A percentile compares a stretch with the other conserved stretches of the same genome.
Conservation (phyloP, 2,888 invertebrate species). For the Drosophila pullipes region DNA sequence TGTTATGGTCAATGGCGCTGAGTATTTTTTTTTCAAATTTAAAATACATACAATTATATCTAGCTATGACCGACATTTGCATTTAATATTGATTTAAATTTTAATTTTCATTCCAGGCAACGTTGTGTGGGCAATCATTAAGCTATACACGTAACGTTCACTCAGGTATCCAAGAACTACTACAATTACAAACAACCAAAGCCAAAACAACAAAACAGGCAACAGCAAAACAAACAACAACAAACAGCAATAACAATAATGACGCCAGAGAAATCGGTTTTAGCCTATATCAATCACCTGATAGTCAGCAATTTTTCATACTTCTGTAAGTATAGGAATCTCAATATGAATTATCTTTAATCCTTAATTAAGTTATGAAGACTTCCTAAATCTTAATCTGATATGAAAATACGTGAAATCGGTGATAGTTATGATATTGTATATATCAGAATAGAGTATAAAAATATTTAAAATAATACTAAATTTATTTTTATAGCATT, state of each 20-base stretch:
- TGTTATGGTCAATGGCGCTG: constrained; percentile 46
- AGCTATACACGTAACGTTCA: constrained; percentile 71
- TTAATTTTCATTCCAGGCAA: constrained; percentile 59
- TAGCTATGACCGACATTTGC: constrained; percentile 37
- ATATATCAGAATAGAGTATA: background rate
- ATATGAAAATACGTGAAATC: no score
- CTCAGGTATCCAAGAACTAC: constrained; percentile 61
- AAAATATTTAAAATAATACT: background rate
- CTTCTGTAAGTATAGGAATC: constrained; percentile 82
- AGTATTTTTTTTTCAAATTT: constrained; percentile 18
- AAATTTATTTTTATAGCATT: background rate
- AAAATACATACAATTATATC: constrained; percentile 9
- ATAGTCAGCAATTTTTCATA: constrained; percentile 85
- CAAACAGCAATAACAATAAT: constrained; percentile 58
- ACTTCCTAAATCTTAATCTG: background rate
- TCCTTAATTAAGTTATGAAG: background rate
- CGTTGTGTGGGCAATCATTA: constrained; percentile 71
- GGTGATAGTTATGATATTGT: background rate
- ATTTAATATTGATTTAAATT: constrained; percentile 62
- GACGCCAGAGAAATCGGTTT: constrained; percentile 84
- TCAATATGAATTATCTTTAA: background rate
- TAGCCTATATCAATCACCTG: constrained; percentile 84
- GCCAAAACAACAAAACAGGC: constrained; percentile 9
- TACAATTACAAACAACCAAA: constrained; percentile 28
- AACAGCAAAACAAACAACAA: constrained; percentile 19